Evolutionary conservation across 2,888 invertebrate genomes (phyloP).

Genomic region (Minunthozetes semirufus): DNA sequence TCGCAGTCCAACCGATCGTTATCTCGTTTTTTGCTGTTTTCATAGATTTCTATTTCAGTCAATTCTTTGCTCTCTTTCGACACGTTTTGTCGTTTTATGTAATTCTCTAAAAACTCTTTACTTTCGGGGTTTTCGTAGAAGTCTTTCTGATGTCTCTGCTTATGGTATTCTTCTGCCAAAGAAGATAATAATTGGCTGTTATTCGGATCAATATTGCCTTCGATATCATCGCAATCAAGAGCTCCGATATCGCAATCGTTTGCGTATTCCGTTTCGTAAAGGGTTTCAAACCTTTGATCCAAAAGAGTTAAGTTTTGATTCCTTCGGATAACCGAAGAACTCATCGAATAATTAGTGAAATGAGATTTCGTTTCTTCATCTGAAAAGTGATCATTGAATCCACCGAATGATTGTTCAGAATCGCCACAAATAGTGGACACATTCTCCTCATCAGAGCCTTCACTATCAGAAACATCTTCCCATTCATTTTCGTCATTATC

Average conservation of each 20-base stretch:
- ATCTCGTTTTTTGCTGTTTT: conserved; percentile 36
- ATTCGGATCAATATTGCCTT: conserved; percentile 62
- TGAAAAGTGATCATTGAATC: conserved; percentile 40
- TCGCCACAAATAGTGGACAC: conserved; percentile 14
- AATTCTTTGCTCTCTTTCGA: conserved; percentile 17
- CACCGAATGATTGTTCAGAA: conserved; percentile 23
- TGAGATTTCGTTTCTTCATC: conserved; percentile 75
- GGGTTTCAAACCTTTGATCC: conserved; percentile 82
- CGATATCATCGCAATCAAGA: conserved; percentile 81
- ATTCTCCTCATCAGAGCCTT: conserved; percentile 36
- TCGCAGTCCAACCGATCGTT: conserved; percentile 77
- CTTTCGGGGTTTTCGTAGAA: conserved; percentile 33
- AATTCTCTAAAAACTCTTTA: conserved; percentile 25
- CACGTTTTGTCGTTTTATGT: neutral
- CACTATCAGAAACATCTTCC: conserved; percentile 20
- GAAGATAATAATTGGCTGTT: conserved; percentile 63
- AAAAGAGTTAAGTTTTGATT: conserved; percentile 72
- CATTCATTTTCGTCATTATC: conserved; percentile 45
- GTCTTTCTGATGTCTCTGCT: conserved; percentile 52
- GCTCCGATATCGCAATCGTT: conserved; percentile 83
- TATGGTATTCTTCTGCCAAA: conserved; percentile 68
- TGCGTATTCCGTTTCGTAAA: conserved; percentile 58
- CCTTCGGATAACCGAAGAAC: conserved; percentile 76
- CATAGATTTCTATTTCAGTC: conserved; percentile 34
- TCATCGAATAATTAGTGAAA: conserved; percentile 89